Evolutionary conservation across 2,113 vertebrate genomes (phyloP).

Genomic region (Caracal caracal): DNA sequence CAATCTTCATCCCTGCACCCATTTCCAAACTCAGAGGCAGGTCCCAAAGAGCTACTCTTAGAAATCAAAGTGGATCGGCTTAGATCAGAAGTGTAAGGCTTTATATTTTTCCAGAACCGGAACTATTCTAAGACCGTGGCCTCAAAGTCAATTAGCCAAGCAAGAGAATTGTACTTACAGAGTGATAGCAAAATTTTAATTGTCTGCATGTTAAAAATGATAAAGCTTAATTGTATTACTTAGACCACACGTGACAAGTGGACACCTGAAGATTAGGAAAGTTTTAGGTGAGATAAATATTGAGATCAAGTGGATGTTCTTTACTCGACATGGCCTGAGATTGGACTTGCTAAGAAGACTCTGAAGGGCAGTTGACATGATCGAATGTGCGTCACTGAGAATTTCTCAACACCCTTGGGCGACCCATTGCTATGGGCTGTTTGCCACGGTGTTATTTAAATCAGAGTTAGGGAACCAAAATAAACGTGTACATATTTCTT

Average conservation of each 20-base stretch:
- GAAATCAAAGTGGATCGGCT: not conserved
- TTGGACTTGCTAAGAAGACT: not conserved
- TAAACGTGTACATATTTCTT: not conserved
- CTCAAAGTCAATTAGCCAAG: not conserved
- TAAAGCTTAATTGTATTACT: not conserved
- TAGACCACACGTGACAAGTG: not conserved
- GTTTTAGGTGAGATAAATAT: not conserved
- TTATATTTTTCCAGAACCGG: not conserved
- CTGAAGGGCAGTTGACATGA: not conserved
- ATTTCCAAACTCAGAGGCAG: not conserved
- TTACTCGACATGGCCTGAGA: not conserved
- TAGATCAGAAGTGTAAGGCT: not conserved
- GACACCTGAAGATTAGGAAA: not conserved
- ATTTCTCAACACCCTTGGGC: not conserved
- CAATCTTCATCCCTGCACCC: fast-evolving
- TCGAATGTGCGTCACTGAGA: not conserved
- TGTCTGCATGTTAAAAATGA: not conserved
- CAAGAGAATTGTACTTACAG: not conserved
- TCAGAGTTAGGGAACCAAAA: not conserved
- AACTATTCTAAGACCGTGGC: not conserved
- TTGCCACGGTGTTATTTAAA: not conserved
- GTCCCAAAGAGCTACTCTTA: not conserved
- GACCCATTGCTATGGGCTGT: not conserved
- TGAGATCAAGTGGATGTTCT: no score
- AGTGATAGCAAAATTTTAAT: not conserved